These are phyloP conservation scores for Temnothorax rugatulus DNA, from an alignment of 2,888 invertebrate species.

Conservation along the genomic window DNA sequence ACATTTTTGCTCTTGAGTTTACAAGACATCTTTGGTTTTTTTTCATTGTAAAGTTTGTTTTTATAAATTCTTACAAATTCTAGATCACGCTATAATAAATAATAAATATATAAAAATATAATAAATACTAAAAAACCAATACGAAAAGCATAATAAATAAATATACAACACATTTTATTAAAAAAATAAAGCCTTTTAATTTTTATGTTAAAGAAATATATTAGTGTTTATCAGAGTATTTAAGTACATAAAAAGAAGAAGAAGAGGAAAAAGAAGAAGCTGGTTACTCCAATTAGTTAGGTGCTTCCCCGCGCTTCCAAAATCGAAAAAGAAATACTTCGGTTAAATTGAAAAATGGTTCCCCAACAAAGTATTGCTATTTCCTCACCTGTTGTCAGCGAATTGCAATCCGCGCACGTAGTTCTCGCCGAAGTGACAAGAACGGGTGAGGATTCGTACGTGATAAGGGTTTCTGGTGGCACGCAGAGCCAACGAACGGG, in stretches of 20 bases:
- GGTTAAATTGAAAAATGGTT: constrained; percentile 30
- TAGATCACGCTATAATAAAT: not conserved
- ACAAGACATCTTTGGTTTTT: not conserved
- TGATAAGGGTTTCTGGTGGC: constrained; percentile 29
- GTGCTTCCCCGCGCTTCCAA: not conserved
- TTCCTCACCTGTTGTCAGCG: constrained; percentile 44
- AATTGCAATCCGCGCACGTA: constrained; percentile 50
- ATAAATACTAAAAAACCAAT: not conserved
- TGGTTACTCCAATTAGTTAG: not conserved
- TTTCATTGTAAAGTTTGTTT: not conserved
- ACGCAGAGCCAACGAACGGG: not conserved
- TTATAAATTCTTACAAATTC: not conserved
- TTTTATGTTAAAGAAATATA: not conserved
- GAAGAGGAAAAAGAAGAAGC: not conserved
- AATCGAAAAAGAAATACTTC: not conserved
- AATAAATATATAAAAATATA: not conserved
- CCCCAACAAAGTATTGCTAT: constrained; percentile 1
- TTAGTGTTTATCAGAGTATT: not conserved
- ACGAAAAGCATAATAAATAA: too few relatives aligned
- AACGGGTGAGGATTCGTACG: constrained; percentile 31
- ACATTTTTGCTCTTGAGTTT: not conserved
- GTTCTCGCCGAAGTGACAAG: constrained; percentile 19
- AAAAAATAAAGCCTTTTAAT: not conserved
- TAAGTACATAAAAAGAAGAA: not conserved
- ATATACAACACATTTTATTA: not conserved